Evolutionary conservation across 2,888 invertebrate species (phyloP).

Genomic region (Pandemis cinnamomeana): DNA sequence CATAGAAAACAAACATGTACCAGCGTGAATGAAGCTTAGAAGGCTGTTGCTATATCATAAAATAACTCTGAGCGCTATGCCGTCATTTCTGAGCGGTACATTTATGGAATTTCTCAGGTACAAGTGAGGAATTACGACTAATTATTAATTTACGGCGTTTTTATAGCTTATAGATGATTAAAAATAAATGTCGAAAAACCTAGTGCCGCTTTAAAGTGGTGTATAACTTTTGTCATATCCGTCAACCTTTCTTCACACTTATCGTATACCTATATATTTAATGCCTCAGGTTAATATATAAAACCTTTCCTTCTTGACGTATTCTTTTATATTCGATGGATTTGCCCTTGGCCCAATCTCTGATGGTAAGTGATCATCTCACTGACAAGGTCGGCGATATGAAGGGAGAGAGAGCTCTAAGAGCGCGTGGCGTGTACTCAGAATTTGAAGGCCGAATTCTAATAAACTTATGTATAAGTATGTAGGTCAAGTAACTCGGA

Average conservation of each 20-base stretch:
- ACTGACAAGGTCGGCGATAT: background rate
- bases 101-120: no score
- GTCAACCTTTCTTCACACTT: background rate
- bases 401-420: background rate
- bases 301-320: constrained; percentile 3
- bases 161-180: no score
- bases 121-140: no score
- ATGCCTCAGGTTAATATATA: background rate
- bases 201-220: no score
- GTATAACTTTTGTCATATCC: no score
- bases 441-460: background rate
- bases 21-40: no score
- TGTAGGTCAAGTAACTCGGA: background rate
- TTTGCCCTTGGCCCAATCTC: background rate
- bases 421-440: background rate
- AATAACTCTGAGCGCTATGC: no score
- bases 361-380: background rate
- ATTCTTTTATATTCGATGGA: background rate
- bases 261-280: background rate
- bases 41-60: no score
- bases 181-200: no score
- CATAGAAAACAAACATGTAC: no score
- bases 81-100: no score
- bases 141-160: no score
- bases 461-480: background rate